Base-by-base conservation (phyloP, 2,113 vertebrate species). In the Siniperca knerii region DNA sequence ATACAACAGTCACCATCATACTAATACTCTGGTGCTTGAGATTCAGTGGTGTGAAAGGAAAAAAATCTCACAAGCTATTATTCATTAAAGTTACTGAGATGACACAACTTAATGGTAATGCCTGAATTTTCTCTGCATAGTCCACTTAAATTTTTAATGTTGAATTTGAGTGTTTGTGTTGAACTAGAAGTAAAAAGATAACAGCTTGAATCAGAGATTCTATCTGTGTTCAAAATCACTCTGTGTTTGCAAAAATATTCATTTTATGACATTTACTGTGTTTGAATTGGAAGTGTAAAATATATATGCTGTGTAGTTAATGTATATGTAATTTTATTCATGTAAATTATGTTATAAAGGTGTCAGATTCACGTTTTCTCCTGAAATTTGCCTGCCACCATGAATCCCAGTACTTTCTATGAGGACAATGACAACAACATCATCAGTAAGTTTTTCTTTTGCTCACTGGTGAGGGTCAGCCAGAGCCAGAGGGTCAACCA, bases 21-120 rank as follows among this genome's bases (percentile, higher is more conserved):
- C 4, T 37, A 50, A 58, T 18, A 23, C 35, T 13, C 58, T 37
- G 1, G 20, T 33, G 20, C 16, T 57, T 68, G 11, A n/a, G 20
- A 68, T 54, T 69, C 52, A 77, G 15, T 16, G 20, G 10, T 52
- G 57, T 40, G 40, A 69, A 60, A 50, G 6, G 4, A 9, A 55
- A n/a, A 9, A 42, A 70, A 33, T 11, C 2, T 18, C 33, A 65
- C 25, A 60, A 58, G 33, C 50, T 60, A 73, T 60, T 35, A 62
- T 60, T 83, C 46, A 73, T 78, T 81, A 29, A 71, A 60, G 83
- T 72, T 75, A 71, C 73, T 74, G 46, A 72, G 48, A 33, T 70
- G 61, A 62, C 18, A 9, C 29, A 9, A 8, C 40, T 4, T 46
- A n/a, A 57, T 60, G 48, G 12, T 42, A 74, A 77, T 70, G 57